Percentiles rank a stretch among this genome's conserved stretches.
phyloP scores from a whole-genome alignment of 1,140 invertebrate genomes.

The Radopholus similis region DNA sequence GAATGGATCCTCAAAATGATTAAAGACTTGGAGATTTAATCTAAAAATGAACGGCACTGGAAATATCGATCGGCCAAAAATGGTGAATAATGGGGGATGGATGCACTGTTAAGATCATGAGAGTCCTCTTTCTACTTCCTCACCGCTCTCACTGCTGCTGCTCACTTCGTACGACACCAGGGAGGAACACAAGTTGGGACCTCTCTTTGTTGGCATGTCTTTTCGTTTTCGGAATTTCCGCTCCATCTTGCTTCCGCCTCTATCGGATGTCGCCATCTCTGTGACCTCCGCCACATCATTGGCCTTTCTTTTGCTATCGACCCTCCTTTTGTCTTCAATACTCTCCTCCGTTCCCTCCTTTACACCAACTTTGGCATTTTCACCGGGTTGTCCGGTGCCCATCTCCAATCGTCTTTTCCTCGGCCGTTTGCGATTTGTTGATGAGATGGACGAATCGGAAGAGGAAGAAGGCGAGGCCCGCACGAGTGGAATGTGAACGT shows the following conservation, averaged over 20 bases:
- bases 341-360: neutral
- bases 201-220: too few species aligned
- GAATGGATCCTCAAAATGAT: too few species aligned
- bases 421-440: neutral
- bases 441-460: neutral
- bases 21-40: too few species aligned
- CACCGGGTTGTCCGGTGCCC: neutral
- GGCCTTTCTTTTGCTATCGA: neutral
- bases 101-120: neutral
- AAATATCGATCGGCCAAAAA: too few species aligned
- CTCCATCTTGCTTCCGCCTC: too few species aligned
- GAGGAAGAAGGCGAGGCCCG: neutral
- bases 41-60: too few species aligned
- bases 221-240: too few species aligned
- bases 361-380: slow-evolving; percentile 6
- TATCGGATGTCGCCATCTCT: too few species aligned
- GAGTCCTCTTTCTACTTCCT: neutral
- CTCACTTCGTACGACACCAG: neutral
- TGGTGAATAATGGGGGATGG: too few species aligned
- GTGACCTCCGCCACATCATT: too few species aligned
- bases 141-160: neutral
- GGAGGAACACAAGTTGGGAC: too few species aligned
- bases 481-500: neutral
- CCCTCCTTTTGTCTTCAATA: neutral
- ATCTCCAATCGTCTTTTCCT: neutral